Base-by-base conservation (phyloP, 2,888 invertebrate species). In the Ceriagrion tenellum region DNA sequence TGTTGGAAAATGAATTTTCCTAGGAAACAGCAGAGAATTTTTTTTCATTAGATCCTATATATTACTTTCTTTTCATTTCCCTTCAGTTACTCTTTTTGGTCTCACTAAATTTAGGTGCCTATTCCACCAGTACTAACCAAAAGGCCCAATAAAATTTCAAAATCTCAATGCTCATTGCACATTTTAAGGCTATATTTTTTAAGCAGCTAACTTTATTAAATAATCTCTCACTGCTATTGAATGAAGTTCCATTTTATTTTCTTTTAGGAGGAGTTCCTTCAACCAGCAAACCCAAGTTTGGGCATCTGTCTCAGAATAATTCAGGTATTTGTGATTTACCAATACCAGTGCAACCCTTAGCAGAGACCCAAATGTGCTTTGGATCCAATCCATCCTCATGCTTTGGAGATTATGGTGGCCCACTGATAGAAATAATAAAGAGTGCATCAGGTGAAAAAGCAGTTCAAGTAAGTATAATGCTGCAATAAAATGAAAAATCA, bases 391-490 rank as follows among this genome's bases (percentile, higher is more conserved):
- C n/a, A 47, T 30, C 30, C 16, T 63, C 93, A 35, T 93, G 93
- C 23, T 93, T 55, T 93, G 93, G 93, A 16, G 93, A 93, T 93
- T 40, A 30, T 47, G 93, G 93, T 69, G 93, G 93, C 0, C 93
- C 93, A 3, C 93, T 93, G 3, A 47, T 93, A n/a, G 74, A n/a
- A 40, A 47, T 69, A 26, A 3, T 47, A 12, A 93, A 63, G 6
- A n/a, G 40, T 47, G 69, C 47, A 40, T 1, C n/a, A 13, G 56
- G 0, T n/a, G 93, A 93, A n/a, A 93, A 13, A 47, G 93, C 93
- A 93, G 93, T 93, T 8, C 26, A 69, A 69, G 93, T 93, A 93
- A 91, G 90, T 59, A 4, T 0, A 35, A 69, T 26, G 10, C 0
- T 81, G 13, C n/a, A 12, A 30, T 81, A 30, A 81, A 35, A 81